Percentiles rank a stretch among this genome's conserved stretches.
Evolutionary conservation across 1,140 invertebrate genomes (phyloP).

Genomic region (Euwallacea fornicatus): DNA sequence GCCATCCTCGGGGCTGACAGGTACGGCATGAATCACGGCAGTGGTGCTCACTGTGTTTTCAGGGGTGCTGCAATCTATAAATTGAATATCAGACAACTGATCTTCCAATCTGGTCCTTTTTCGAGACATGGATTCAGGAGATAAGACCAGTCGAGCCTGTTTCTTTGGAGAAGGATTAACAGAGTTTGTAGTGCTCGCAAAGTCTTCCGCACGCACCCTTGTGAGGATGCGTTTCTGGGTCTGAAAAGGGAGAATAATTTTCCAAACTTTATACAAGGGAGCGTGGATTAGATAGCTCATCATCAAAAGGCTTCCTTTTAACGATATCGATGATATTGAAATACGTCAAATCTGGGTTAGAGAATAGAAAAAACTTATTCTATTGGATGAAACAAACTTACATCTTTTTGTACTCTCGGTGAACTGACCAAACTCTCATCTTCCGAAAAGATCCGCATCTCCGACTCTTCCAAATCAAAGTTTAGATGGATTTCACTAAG

Average conservation of each 20-base stretch:
- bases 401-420: conserved; percentile 57
- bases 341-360: neutral
- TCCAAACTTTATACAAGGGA: neutral
- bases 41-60: conserved; percentile 53
- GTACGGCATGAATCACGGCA: conserved; percentile 45
- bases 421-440: conserved; percentile 70
- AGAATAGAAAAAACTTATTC: neutral
- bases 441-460: conserved; percentile 84
- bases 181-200: conserved; percentile 56
- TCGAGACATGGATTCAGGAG: conserved; percentile 54
- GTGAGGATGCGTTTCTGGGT: conserved; percentile 51
- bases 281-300: no score
- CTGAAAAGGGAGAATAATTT: neutral
- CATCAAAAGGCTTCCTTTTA: no score
- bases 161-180: conserved; percentile 61
- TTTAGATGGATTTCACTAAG: conserved; percentile 80
- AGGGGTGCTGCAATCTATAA: conserved; percentile 65
- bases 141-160: conserved; percentile 57
- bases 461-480: conserved; percentile 80
- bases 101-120: conserved; percentile 64
- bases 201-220: conserved; percentile 56
- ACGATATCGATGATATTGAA: no score
- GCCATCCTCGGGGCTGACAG: conserved; percentile 30
- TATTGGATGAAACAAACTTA: conserved; percentile 25
- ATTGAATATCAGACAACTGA: conserved; percentile 64